phyloP scores from a whole-genome alignment of 2,113 vertebrate genomes.

The Peucedramus taeniatus region DNA sequence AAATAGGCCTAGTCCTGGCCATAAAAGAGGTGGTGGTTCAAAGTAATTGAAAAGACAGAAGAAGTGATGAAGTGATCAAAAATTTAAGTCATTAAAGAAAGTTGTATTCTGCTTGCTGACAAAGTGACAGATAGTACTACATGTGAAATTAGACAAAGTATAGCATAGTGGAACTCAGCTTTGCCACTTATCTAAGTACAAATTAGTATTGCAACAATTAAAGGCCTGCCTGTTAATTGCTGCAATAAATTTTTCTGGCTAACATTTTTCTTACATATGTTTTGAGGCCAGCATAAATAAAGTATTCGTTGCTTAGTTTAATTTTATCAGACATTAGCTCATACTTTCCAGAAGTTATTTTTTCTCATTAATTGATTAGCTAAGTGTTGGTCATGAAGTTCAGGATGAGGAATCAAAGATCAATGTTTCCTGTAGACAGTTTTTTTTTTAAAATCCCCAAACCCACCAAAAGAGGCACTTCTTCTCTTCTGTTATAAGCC shows the following conservation, averaged over 20 bases:
- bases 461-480: not conserved
- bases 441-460: not conserved
- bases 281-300: not conserved
- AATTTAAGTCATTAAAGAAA: not conserved
- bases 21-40: not conserved
- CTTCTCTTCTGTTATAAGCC: not conserved
- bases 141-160: not conserved
- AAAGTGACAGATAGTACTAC: not conserved
- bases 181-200: not conserved
- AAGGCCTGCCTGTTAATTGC: not conserved
- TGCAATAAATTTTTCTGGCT: not conserved
- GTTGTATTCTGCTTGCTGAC: not conserved
- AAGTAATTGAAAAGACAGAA: not conserved
- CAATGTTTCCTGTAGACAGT: not conserved
- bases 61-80: not conserved
- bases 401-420: not conserved
- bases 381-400: not conserved
- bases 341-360: not conserved
- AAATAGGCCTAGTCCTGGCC: not conserved
- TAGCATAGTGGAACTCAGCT: not conserved
- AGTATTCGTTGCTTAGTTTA: not conserved
- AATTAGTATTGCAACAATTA: not conserved
- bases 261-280: not conserved
- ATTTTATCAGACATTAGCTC: not conserved
- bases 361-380: not conserved